These are phyloP conservation scores for Forficula auricularia DNA, from an alignment of 1,140 invertebrate genomes.

Conservation along the genomic window DNA sequence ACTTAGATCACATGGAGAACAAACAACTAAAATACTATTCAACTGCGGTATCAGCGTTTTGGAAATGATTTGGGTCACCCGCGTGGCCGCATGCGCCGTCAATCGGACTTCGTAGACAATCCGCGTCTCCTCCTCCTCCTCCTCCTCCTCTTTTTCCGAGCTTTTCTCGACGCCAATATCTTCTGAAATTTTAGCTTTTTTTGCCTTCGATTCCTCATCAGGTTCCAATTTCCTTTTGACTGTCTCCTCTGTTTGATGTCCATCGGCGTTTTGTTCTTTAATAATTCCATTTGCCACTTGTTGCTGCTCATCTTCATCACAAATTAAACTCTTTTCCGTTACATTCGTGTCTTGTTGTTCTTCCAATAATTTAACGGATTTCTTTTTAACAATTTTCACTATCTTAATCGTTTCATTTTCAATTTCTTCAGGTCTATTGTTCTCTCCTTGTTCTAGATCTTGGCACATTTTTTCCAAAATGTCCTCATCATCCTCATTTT, in stretches of 20 bases:
- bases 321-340: conserved; percentile 18
- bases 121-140: conserved; percentile 37
- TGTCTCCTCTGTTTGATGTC: too few species aligned
- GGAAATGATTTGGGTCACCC: conserved; percentile 48
- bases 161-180: too few species aligned
- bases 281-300: too few species aligned
- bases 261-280: too few species aligned
- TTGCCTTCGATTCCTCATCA: conserved; percentile 11
- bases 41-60: conserved; percentile 43
- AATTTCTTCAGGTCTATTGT: conserved; percentile 17
- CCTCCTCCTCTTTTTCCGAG: conserved; percentile 22
- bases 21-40: conserved; percentile 45
- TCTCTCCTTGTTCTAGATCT: conserved; percentile 16
- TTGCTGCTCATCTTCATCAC: too few species aligned
- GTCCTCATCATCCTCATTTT: not conserved
- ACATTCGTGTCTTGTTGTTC: too few species aligned
- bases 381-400: too few species aligned
- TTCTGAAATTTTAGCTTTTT: too few species aligned
- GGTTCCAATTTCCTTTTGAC: conserved; percentile 14
- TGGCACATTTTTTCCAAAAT: conserved; percentile 6
- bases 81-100: conserved; percentile 51
- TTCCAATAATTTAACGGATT: too few species aligned
- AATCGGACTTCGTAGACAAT: too few species aligned
- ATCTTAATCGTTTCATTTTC: too few species aligned
- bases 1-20: conserved; percentile 39